Base-by-base conservation (phyloP, 2,797 vertebrate genomes). In the Semotilus atromaculatus region DNA sequence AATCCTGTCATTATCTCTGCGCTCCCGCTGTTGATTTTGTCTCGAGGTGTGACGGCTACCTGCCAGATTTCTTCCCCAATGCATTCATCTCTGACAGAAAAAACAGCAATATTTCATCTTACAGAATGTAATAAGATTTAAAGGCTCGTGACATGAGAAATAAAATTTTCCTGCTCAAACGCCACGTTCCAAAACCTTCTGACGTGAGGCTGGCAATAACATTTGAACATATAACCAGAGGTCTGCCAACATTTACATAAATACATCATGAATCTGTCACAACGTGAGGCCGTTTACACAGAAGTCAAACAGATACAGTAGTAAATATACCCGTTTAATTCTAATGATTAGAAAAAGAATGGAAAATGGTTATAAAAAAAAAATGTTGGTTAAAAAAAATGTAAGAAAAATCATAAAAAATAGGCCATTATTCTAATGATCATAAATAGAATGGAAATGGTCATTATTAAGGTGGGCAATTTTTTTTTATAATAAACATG, bases 1-100 rank as follows among this genome's bases (percentile, higher is more conserved):
- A 55, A 76, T 55, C 51, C 73, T 58, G 51, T 76, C 31, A 76
- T 76, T 58, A 76, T 76, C 73, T 38, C 51, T 38, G 31, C 5
- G 0, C 72, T 55, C 31, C 51, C n/a, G 21, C 21, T 76, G 73
- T 76, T 58, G 51, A 76, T 36, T 76, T 58, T 9, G 73, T 76
- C 74, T 40, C 21, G 13, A 34, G 74, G 53, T 76, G 53, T 58
- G 51, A 58, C 23, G 13, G 34, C 21, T 76, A 58, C 72, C 72
- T 53, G 72, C 72, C 72, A 74, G 72, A 13, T 74, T 53, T 76
- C 23, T 16, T 58, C 11, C 13, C 23, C 23, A 2, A 9, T n/a
- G 31, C 48, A 58, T 26, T 76, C 0, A 76, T 76, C 74, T 76
- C 48, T 23, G 72, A 51, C 45, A 51, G 29, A 53, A 31, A 51